Percentiles rank a stretch among this genome's conserved stretches.
Conservation (phyloP, 2,113 vertebrate genomes). For the Abramis brama region DNA sequence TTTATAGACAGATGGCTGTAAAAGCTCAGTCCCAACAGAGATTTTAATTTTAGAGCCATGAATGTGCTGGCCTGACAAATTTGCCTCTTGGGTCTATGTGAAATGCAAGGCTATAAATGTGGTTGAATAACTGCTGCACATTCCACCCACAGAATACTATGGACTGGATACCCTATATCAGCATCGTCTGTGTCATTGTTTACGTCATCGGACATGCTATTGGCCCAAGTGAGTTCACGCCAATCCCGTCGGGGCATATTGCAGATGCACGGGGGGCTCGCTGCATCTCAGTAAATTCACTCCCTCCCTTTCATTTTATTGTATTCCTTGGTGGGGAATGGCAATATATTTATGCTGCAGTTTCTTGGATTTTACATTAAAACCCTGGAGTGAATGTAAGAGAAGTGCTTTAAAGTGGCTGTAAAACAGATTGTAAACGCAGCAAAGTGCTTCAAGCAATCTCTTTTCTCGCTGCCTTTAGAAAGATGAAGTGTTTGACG, state of each 20-base stretch:
- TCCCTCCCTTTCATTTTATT: not conserved
- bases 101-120: slow-evolving; percentile 43
- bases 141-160: slow-evolving; percentile 69
- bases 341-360: slow-evolving; percentile 28
- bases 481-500: not conserved
- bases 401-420: slow-evolving; percentile 32
- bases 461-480: not conserved
- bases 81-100: slow-evolving; percentile 25
- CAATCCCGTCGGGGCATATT: not conserved
- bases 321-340: slow-evolving; percentile 33
- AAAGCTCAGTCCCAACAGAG: slow-evolving; percentile 27
- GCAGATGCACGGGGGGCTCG: not conserved
- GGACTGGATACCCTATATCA: slow-evolving; percentile 88
- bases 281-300: not conserved
- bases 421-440: slow-evolving; percentile 30
- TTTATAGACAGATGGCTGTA: slow-evolving; percentile 16
- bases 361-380: slow-evolving; percentile 25
- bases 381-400: not conserved
- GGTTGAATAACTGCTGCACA: slow-evolving; percentile 12
- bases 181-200: slow-evolving; percentile 83
- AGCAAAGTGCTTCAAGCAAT: slow-evolving; percentile 14
- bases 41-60: slow-evolving; percentile 36
- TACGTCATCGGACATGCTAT: slow-evolving; percentile 90
- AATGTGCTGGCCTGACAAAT: slow-evolving; percentile 49
- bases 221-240: slow-evolving; percentile 85